phyloP scores from a whole-genome alignment of 2,797 vertebrate species.

The Protosalanx chinensis region DNA sequence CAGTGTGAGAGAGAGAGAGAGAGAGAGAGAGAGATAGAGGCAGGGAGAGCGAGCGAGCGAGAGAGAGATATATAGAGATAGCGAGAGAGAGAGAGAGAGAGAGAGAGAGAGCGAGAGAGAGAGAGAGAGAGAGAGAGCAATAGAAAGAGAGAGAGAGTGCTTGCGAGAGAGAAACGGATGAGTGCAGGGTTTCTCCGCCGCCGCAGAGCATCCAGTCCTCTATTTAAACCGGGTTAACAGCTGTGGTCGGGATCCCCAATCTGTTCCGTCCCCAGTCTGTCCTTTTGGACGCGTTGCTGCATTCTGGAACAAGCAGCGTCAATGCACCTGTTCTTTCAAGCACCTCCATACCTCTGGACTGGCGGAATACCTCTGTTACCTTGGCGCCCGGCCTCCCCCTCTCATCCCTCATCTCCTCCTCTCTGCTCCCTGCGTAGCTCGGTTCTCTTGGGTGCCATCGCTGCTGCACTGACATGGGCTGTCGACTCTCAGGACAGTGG shows the following conservation, averaged over 20 bases:
- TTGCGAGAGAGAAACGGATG: background rate
- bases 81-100: background rate
- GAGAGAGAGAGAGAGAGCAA: too few relatives aligned
- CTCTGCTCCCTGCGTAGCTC: background rate
- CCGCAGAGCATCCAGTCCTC: constrained; percentile 5
- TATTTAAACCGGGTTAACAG: too few relatives aligned
- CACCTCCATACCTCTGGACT: background rate
- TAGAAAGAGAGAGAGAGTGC: background rate
- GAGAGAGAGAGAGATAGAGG: background rate
- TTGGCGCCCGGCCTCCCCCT: constrained; percentile 1
- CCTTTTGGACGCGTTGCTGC: background rate
- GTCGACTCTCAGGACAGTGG: constrained; percentile 29
- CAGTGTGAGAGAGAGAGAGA: background rate
- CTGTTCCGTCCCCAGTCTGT: background rate
- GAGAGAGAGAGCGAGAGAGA: too few relatives aligned
- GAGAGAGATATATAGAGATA: background rate
- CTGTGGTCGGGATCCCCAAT: background rate
- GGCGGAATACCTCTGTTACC: background rate
- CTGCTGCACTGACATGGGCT: constrained; percentile 25
- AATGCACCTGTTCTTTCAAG: background rate
- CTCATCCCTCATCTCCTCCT: background rate
- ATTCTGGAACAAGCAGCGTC: background rate
- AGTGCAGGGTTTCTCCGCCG: background rate
- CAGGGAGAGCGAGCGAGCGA: background rate
- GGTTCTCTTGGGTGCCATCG: too few relatives aligned